Evolutionary conservation across 2,113 vertebrate genomes (phyloP), one percentile per base, ranked within the genome.

Genomic region (Holacanthus passer): DNA sequence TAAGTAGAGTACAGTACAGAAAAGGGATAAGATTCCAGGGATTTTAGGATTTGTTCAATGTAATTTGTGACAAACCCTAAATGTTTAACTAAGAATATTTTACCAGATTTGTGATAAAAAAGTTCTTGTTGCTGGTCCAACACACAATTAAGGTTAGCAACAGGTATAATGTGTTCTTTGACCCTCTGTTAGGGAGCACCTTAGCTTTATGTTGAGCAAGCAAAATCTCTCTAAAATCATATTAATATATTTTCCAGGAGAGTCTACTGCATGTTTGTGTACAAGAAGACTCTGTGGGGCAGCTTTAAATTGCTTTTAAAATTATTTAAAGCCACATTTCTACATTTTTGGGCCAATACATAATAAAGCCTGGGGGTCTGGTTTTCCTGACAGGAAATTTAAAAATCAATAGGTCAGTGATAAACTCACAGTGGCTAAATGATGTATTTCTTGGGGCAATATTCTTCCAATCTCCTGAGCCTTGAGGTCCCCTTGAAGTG

Each of bases 401-500:
- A 50, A 75, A n/a, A 63, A 56, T 48, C 7, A 58, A 31, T 7
- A 12, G 5, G 32, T 65, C 19, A 73, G 20, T 60, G 22, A 64
- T 45, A 48, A 43, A 92, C 91, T 95, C 77, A 96, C 94, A 85
- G 31, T 62, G 88, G 78, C 93, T 95, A 48, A 89, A 93, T 71
- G 19, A 0, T 50, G 94, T 93, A 79, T 83, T 92, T 48, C 82
- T 91, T 0, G 89, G 50, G 29, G 87, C 56, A n/a, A 67, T 22
- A 69, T 89, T 95, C 73, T 94, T 96, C 89, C 92, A 89, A 35
- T 86, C 78, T 12, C 39, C 87, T 20, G 73, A 47, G 24, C 77
- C 82, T 27, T 88, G 69, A 75, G 87, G 64, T 66, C 76, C 93
- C 32, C 85, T 81, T 35, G 92, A 90, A 56, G 83, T 48, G 77